These are phyloP conservation scores for Amphibalanus amphitrite DNA, from an alignment of 1,140 invertebrate species.

Conservation along the genomic window DNA sequence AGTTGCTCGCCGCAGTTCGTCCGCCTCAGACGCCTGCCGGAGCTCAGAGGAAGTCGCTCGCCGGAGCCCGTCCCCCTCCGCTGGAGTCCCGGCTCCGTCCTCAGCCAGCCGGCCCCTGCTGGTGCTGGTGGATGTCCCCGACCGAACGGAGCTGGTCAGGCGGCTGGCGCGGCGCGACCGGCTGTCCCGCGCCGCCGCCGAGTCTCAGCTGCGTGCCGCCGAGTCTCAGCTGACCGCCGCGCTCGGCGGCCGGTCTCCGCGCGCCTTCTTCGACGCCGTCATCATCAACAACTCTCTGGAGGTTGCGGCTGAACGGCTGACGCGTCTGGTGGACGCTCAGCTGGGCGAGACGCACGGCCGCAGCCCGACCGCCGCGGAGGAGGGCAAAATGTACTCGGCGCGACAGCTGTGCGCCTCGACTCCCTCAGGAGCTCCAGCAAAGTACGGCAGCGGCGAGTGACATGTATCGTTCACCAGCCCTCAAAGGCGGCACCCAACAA, in stretches of 20 bases:
- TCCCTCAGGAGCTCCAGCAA: background rate
- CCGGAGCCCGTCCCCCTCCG: no score
- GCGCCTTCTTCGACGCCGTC: background rate
- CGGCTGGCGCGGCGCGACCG: background rate
- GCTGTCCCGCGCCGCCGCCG: background rate
- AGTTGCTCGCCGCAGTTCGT: no score
- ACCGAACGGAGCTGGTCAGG: constrained; percentile 14
- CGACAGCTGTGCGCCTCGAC: background rate
- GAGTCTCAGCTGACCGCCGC: background rate
- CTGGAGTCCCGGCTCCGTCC: no score
- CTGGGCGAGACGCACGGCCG: background rate
- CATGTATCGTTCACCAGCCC: no score
- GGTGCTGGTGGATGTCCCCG: constrained; percentile 9
- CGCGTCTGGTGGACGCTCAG: background rate
- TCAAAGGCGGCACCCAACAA: no score
- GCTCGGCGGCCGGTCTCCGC: background rate
- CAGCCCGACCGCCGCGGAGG: background rate
- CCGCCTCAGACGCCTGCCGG: no score
- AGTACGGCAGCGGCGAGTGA: background rate
- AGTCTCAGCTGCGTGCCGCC: background rate
- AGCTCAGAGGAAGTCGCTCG: no score
- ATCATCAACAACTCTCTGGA: constrained; percentile 1
- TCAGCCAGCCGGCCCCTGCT: background rate
- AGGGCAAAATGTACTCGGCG: constrained; percentile 10
- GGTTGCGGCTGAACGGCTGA: background rate